These are phyloP conservation scores for Hypocryptadius cinnamomeus DNA, from an alignment of 2,113 vertebrate genomes.

Conservation along the genomic window DNA sequence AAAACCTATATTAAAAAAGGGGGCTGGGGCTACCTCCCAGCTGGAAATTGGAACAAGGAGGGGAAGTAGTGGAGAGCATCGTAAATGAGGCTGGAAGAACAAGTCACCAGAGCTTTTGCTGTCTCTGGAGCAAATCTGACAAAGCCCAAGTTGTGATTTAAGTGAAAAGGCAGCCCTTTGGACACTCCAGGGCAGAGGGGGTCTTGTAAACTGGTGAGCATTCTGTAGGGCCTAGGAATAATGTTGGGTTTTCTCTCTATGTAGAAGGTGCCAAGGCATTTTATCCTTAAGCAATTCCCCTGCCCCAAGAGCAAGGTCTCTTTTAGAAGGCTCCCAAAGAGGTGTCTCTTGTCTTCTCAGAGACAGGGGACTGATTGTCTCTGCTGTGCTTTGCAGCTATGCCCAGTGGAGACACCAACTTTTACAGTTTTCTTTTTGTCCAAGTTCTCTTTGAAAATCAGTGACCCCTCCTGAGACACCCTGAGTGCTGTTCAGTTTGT, in stretches of 20 bases:
- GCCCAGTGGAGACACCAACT: neutral
- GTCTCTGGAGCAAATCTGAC: neutral
- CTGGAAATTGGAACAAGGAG: conserved; percentile 24
- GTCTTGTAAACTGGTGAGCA: neutral
- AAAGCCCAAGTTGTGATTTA: neutral
- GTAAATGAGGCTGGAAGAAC: neutral
- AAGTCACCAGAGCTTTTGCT: neutral
- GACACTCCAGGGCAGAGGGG: neutral
- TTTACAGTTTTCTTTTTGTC: neutral
- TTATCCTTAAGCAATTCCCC: neutral
- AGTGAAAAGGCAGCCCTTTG: neutral
- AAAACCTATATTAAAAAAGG: conserved; percentile 36
- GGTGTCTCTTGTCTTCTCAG: neutral
- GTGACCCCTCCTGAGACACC: neutral
- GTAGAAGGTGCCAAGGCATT: neutral
- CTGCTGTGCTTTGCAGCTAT: neutral
- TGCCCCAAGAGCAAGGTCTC: neutral
- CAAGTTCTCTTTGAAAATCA: neutral
- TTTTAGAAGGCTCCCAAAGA: neutral
- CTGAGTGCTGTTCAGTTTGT: neutral
- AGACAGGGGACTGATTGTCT: neutral
- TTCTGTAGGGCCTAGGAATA: neutral
- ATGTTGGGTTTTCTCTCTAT: neutral
- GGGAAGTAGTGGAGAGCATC: neutral
- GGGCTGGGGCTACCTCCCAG: conserved; percentile 28